Evolutionary conservation across 2,888 invertebrate genomes (phyloP).

Genomic region (Rugalucina vietnamica): DNA sequence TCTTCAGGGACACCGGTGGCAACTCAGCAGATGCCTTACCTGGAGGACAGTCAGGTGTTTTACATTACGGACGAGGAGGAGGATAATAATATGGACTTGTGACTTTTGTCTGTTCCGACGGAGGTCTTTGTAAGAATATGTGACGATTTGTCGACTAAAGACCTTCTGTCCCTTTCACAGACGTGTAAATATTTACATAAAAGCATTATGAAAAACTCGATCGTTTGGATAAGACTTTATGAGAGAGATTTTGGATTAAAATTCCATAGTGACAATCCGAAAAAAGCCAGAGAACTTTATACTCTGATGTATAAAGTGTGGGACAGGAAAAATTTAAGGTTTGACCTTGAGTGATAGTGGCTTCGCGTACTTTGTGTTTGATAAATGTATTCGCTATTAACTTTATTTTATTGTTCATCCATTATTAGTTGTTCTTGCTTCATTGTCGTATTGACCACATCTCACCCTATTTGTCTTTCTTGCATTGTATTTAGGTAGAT

Average conservation of each 20-base stretch:
- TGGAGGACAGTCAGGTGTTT: too few relatives aligned
- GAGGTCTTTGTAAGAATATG: not conserved
- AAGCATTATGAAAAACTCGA: not conserved
- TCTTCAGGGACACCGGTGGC: not conserved
- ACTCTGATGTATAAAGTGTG: not conserved
- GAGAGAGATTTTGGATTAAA: not conserved
- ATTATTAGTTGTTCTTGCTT: too few relatives aligned
- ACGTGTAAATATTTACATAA: not conserved
- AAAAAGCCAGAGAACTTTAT: not conserved
- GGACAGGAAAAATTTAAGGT: not conserved
- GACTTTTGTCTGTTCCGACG: not conserved
- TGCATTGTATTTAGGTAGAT: too few relatives aligned
- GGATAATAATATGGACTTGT: not conserved
- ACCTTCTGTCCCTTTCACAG: not conserved
- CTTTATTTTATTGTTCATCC: too few relatives aligned
- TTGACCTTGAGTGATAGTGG: not conserved
- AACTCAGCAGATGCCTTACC: not conserved
- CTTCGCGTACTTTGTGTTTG: too few relatives aligned
- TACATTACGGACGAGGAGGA: too few relatives aligned
- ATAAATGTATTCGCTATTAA: too few relatives aligned
- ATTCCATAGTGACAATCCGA: not conserved
- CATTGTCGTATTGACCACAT: too few relatives aligned
- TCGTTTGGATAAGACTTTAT: not conserved
- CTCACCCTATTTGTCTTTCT: too few relatives aligned
- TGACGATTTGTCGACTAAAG: not conserved